Base-by-base conservation (phyloP, 2,797 vertebrate genomes). In the Gallirallus australis region DNA sequence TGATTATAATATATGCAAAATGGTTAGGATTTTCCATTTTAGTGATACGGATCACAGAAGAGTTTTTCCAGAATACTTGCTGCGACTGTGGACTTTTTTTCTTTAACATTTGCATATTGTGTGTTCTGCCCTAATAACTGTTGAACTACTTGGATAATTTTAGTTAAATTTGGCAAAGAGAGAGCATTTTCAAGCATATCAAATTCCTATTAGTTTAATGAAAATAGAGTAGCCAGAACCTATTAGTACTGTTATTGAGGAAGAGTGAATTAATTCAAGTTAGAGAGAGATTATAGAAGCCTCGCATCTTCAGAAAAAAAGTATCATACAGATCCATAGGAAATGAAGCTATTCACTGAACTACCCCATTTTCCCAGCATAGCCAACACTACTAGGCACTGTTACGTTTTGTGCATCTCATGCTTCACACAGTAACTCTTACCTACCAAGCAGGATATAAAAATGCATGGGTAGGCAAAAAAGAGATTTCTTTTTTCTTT, bases 191-290 rank as follows among this genome's bases (percentile, higher is more conserved):
- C 79, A 90, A 93, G 80, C 87, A 88, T 93, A 81, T 94, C 45
- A 71, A 86, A 88, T 63, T 90, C 57, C 24, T 78, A 91, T 90
- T 94, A 91, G 85, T 75, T 82, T 91, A 95, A 96, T 93, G 82
- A 94, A 94, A 91, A 95, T 27, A 90, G 80, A 93, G 85, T 78
- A 91, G 76, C 89, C 82, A 94, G 90, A 83, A 91, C 80, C 61
- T 94, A 76, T 93, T 91, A 95, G 69, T 48, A 59, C 69, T 85
- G 28, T 75, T 91, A 89, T 50, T 63, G 57, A 81, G n/a, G 50
- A 90, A 86, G 54, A 93, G 69, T 75, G 69, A 94, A 94, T 86
- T 81, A 90, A 90, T 88, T 94, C 54, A 71, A 75, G 57, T 61
- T 78, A 84, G 70, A 68, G 35, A 65, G 39, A 83, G 47, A 82